A percentile compares a stretch with the other conserved stretches of the same genome.
Conservation (phyloP, 2,888 invertebrate species). For the Panorpa germanica region DNA sequence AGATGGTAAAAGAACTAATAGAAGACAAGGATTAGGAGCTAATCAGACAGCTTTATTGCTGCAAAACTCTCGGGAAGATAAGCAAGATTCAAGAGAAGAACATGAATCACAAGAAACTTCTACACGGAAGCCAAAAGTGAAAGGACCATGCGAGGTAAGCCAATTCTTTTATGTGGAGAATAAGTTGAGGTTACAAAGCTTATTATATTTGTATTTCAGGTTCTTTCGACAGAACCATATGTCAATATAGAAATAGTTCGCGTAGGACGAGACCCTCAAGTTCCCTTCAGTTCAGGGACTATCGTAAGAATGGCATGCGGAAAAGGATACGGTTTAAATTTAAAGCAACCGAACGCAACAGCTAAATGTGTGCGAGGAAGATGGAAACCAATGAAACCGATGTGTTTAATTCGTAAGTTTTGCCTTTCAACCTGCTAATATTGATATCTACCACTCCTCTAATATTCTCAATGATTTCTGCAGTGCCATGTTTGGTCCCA, state of each 20-base stretch:
- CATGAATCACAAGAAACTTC: too few species aligned
- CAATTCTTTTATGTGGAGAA: too few species aligned
- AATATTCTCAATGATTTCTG: too few species aligned
- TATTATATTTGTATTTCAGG: conserved; percentile 11
- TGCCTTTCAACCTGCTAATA: conserved; percentile 8
- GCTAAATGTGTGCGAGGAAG: conserved; percentile 66
- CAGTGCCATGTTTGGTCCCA: conserved; percentile 55
- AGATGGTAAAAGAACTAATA: too few species aligned
- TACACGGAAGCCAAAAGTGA: too few species aligned
- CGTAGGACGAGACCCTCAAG: conserved; percentile 47
- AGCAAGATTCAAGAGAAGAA: too few species aligned
- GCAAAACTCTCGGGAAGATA: too few species aligned
- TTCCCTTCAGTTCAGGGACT: conserved; percentile 56
- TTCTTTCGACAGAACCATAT: conserved; percentile 40
- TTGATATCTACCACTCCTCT: too few species aligned
- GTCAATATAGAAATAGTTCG: conserved; percentile 52
- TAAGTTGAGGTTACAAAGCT: too few species aligned
- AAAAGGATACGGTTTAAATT: conserved; percentile 56
- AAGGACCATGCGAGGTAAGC: conserved; percentile 40
- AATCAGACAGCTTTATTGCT: too few species aligned
- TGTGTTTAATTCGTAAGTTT: conserved; percentile 57
- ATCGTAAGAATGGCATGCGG: conserved; percentile 57
- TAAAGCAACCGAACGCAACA: conserved; percentile 50
- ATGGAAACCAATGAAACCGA: conserved; percentile 69
- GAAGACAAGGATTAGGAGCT: too few species aligned